Percentiles rank a stretch among this genome's conserved stretches.
These are phyloP conservation scores for Cherax destructor DNA, from an alignment of 1,140 invertebrate genomes.

Conservation along the genomic window DNA sequence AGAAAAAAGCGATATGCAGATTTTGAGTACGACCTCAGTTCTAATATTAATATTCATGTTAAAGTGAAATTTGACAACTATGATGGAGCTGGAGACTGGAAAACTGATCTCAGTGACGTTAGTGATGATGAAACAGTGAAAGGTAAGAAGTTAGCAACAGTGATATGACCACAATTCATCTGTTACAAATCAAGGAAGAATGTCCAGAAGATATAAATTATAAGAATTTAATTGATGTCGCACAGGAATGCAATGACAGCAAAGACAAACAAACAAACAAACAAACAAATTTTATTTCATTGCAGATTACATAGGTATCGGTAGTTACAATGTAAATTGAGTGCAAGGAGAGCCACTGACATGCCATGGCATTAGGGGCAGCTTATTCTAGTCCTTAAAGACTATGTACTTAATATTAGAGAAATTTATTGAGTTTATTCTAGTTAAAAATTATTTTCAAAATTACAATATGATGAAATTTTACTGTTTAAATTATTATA, in stretches of 20 bases:
- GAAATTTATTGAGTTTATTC: no score
- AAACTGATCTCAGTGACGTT: not conserved
- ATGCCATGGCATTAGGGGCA: no score
- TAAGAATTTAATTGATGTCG: slow-evolving; percentile 31
- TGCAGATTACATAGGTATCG: no score
- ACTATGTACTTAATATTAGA: no score
- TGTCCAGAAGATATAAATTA: slow-evolving; percentile 16
- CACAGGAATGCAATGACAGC: not conserved
- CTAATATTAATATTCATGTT: slow-evolving; percentile 20
- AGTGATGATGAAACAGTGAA: slow-evolving; percentile 4
- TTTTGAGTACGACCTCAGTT: slow-evolving; percentile 45
- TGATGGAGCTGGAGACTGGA: slow-evolving; percentile 4
- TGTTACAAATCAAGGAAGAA: not conserved
- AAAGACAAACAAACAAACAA: no score
- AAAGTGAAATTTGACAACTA: not conserved
- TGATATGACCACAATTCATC: not conserved
- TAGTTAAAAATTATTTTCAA: no score
- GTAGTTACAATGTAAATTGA: no score
- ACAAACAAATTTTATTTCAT: no score
- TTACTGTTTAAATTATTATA: no score
- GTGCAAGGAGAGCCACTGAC: no score
- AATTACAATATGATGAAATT: no score
- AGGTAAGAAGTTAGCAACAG: not conserved
- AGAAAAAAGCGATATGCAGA: slow-evolving; percentile 43
- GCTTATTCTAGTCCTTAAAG: no score